Percentiles rank a stretch among this genome's conserved stretches.
phyloP scores from a whole-genome alignment of 2,888 invertebrate genomes.

The Apamea sordens region DNA sequence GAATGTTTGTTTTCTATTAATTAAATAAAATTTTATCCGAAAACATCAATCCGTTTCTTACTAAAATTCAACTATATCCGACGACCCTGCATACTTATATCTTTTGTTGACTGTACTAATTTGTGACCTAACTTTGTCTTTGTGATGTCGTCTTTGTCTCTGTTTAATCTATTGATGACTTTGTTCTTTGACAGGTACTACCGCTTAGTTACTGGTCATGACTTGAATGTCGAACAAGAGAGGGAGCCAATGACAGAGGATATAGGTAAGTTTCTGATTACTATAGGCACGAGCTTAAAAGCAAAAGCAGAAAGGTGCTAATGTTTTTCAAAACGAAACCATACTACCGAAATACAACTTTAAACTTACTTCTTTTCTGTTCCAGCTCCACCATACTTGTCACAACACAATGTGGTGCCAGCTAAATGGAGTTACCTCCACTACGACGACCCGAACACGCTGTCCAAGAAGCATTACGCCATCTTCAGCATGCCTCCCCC shows the following conservation, averaged over 20 bases:
- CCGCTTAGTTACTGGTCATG: constrained; percentile 91
- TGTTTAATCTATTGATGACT: background rate
- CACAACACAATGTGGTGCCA: constrained; percentile 95
- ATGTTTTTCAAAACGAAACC: background rate
- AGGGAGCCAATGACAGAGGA: constrained; percentile 92
- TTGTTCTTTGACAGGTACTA: constrained; percentile 89
- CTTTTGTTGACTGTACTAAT: background rate
- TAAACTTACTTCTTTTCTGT: constrained; percentile 51
- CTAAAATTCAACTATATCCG: too few relatives aligned
- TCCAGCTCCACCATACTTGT: constrained; percentile 95
- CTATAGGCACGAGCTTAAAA: too few relatives aligned
- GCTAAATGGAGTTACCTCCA: constrained; percentile 95
- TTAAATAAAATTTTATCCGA: too few relatives aligned
- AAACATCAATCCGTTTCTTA: too few relatives aligned
- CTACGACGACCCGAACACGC: constrained; percentile 83
- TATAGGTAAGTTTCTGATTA: constrained; percentile 80
- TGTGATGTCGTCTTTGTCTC: background rate
- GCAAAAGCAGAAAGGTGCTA: background rate
- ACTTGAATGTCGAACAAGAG: constrained; percentile 92
- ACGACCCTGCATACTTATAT: too few relatives aligned
- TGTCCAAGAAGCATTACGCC: constrained; percentile 90
- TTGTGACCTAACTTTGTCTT: background rate
- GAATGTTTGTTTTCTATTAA: too few relatives aligned
- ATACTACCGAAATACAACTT: background rate
- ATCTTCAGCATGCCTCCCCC: constrained; percentile 94